These are phyloP conservation scores for Coracopsis vasa DNA, from an alignment of 2,113 vertebrate genomes.

Conservation along the genomic window DNA sequence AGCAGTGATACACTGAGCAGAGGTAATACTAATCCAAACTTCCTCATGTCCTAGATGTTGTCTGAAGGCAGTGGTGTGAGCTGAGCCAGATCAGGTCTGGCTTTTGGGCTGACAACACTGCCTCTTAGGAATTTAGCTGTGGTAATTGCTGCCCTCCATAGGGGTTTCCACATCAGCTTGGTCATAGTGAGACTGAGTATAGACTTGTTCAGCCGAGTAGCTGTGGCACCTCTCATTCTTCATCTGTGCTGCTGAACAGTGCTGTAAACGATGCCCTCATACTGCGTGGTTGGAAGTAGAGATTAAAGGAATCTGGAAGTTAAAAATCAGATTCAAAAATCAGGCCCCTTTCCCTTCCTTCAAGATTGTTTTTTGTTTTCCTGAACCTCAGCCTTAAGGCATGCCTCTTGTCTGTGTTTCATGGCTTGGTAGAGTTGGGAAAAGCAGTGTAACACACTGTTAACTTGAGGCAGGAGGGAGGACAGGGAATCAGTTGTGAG, in stretches of 20 bases:
- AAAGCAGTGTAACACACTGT: rapidly evolving
- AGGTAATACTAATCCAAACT: not conserved
- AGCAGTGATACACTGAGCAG: not conserved
- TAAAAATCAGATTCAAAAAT: not conserved
- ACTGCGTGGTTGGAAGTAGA: not conserved
- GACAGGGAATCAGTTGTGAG: not conserved
- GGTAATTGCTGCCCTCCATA: not conserved
- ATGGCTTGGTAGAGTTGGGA: not conserved
- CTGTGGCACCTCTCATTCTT: not conserved
- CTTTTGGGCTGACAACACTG: not conserved
- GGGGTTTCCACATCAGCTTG: not conserved
- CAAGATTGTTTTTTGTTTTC: not conserved
- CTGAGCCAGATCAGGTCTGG: constrained; percentile 17
- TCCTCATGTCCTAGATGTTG: not conserved
- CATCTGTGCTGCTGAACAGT: not conserved
- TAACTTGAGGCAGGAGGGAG: not conserved
- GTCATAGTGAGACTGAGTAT: not conserved
- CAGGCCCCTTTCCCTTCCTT: not conserved
- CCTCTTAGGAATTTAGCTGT: not conserved
- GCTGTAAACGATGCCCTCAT: rapidly evolving
- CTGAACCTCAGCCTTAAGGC: not conserved
- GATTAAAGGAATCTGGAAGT: not conserved
- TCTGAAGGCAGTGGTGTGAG: not conserved
- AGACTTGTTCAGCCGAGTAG: not conserved
- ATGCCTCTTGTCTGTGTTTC: not conserved